Conservation (phyloP, 2,888 invertebrate genomes). For the Dinocampus coccinellae region DNA sequence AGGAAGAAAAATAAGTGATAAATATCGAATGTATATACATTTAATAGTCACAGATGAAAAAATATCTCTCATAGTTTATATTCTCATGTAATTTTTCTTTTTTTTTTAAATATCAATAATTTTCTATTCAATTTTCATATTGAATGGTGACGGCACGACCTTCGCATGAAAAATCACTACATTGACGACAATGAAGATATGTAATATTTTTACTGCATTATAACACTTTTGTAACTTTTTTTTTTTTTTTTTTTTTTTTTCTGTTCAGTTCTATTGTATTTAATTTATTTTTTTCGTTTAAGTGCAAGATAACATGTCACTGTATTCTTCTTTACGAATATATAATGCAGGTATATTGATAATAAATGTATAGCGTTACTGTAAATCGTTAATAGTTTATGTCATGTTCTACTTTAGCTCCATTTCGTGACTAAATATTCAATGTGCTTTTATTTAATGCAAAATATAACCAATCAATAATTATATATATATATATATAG, state of each 20-base stretch:
- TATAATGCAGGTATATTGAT: not conserved
- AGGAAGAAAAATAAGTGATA: too few relatives aligned
- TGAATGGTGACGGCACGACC: not conserved
- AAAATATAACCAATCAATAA: constrained; percentile 7
- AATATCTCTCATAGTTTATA: not conserved
- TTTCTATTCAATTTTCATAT: constrained; percentile 4
- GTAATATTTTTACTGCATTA: not conserved
- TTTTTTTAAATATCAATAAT: not conserved
- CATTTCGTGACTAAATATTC: constrained; percentile 9
- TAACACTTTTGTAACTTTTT: not conserved
- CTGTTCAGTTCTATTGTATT: too few relatives aligned
- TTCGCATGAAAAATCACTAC: not conserved
- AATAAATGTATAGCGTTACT: not conserved
- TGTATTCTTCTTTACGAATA: not conserved
- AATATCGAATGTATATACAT: not conserved
- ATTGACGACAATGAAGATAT: not conserved
- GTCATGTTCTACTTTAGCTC: not conserved
- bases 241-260: not conserved
- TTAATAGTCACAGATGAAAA: not conserved
- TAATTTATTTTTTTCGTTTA: too few relatives aligned
- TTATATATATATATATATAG: not conserved
- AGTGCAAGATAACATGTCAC: too few relatives aligned
- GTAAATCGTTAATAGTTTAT: not conserved
- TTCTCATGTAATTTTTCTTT: not conserved
- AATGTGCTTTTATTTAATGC: not conserved